Conservation (phyloP, 2,113 vertebrate species). For the Zingel zingel region DNA sequence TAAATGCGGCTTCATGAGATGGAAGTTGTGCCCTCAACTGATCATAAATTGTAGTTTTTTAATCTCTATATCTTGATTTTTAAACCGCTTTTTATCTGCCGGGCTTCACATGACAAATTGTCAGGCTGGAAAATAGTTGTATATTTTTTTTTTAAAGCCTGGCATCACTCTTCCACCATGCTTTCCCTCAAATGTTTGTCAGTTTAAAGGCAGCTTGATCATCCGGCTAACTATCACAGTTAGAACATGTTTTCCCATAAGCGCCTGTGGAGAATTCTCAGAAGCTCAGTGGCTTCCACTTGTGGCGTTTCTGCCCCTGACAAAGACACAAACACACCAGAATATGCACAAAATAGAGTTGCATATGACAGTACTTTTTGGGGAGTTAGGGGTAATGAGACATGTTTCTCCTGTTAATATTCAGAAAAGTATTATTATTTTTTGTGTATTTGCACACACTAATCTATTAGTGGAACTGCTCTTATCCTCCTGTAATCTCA, state of each 20-base stretch:
- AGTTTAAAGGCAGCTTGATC: conserved; percentile 46
- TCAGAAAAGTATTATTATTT: conserved; percentile 10
- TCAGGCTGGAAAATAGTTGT: not conserved
- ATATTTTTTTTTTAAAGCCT: conserved; percentile 16
- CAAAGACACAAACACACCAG: conserved; percentile 17
- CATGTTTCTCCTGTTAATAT: conserved; percentile 12
- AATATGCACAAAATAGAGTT: conserved; percentile 25
- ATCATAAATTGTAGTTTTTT: conserved; percentile 16
- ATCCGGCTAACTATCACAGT: conserved; percentile 47
- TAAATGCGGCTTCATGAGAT: conserved; percentile 13
- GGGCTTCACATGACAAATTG: conserved; percentile 28
- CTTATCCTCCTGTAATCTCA: conserved; percentile 27
- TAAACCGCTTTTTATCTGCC: conserved; percentile 20
- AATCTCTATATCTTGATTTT: conserved; percentile 2
- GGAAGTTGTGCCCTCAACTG: conserved; percentile 4
- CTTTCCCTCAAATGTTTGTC: conserved; percentile 52
- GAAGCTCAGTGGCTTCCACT: conserved; percentile 43
- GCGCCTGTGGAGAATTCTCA: conserved; percentile 48
- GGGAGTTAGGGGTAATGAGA: not conserved
- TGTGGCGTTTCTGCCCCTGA: not conserved
- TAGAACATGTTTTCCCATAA: conserved; percentile 47
- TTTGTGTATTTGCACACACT: not conserved
- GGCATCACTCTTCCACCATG: conserved; percentile 9
- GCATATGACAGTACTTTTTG: not conserved
- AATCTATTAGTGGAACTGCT: conserved; percentile 24